Evolutionary conservation across 1,140 invertebrate genomes (phyloP), one percentile per base, ranked within the genome.

Genomic region (Idris sp.): DNA sequence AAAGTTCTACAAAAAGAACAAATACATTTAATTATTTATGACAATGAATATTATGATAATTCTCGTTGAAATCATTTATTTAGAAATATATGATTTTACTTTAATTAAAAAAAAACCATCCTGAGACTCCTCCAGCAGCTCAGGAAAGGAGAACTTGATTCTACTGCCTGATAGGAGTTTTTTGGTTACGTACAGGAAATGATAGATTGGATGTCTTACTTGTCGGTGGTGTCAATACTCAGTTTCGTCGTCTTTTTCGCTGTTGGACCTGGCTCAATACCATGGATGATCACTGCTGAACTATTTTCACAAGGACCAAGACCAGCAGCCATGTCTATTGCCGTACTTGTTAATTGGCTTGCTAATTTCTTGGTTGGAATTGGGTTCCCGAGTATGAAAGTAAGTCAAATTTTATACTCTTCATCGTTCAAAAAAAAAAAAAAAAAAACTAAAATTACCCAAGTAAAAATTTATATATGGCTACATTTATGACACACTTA

Each of bases 261-360:
- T 15, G 93, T 98, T 56, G 97, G 97, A 2, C 96, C 94, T 43
- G 95, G 97, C 38, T 97, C 97, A 15, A 99, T 99, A 81, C 98
- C 98, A 0, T 99, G 98, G 98, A 94, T 99, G 92, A 99, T 99
- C 81, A 98, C 97, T 5, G 96, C 97, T 26, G 98, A 99, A 87
- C 90, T 99, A 30, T 99, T 99, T 89, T 96, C 96, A 4, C 97
- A 99, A 88, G 97, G 96, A 30, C 96, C 98, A 9, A 89, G 98
- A 74, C 96, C 97, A 16, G 96, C 96, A 56, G 98, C 98, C 73
- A 99, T 99, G 94, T 97, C 97, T 74, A 96, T 99, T 74, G 96
- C 97, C 14, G 97, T 98, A 14, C 91, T 99, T 74, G 95, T 98
- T 87, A 99, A 99, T 90, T 99, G 98, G 98, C 91, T 97, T 83